Conservation (phyloP, 2,113 vertebrate species). For the Tiliqua scincoides region DNA sequence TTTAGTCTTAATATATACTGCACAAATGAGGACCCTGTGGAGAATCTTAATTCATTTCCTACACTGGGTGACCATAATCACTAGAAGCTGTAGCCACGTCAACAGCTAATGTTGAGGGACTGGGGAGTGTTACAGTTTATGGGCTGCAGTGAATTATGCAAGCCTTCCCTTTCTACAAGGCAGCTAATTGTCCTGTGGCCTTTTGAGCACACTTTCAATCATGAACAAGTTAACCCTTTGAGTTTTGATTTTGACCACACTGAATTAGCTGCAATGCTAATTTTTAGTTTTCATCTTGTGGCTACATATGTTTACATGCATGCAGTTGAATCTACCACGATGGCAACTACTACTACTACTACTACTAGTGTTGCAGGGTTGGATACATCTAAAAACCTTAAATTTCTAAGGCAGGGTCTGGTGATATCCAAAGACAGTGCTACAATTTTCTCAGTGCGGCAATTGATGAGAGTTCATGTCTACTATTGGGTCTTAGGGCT, state of each 20-base stretch:
- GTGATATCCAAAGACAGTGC: too few relatives aligned
- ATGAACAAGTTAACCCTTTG: neutral
- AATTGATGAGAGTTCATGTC: neutral
- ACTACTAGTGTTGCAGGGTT: too few relatives aligned
- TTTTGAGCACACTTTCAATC: neutral
- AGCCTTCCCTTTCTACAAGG: slow-evolving; percentile 10
- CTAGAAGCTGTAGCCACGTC: slow-evolving; percentile 44
- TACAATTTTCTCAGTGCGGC: neutral
- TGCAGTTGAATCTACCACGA: neutral
- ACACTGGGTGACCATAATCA: slow-evolving; percentile 52
- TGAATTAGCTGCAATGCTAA: neutral
- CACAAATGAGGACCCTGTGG: slow-evolving; percentile 65
- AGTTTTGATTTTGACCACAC: neutral
- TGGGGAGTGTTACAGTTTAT: slow-evolving; percentile 13
- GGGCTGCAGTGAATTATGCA: slow-evolving; percentile 3
- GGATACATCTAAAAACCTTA: too few relatives aligned
- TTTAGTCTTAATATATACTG: slow-evolving; percentile 61
- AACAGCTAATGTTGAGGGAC: slow-evolving; percentile 37
- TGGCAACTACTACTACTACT: neutral
- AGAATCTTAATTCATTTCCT: slow-evolving; percentile 70
- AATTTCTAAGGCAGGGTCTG: too few relatives aligned
- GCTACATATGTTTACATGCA: too few relatives aligned
- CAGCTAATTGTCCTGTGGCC: neutral
- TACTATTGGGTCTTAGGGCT: neutral
- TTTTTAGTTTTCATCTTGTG: too few relatives aligned